phyloP scores from a whole-genome alignment of 1,140 invertebrate species.

The Cydia strobilella region DNA sequence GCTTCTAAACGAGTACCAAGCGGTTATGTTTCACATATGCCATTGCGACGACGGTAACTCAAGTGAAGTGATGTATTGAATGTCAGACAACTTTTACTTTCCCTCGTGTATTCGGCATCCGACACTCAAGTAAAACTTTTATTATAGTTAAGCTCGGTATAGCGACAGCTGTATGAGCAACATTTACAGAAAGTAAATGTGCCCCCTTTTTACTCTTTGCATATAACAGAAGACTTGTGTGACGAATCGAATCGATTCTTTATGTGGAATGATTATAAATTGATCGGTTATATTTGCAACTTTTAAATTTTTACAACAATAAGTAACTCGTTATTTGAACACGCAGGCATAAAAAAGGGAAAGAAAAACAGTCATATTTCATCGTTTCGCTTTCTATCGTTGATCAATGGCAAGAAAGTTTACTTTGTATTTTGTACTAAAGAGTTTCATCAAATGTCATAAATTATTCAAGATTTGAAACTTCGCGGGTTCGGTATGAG shows the following conservation, averaged over 20 bases:
- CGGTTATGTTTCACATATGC: not conserved
- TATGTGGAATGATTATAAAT: not conserved
- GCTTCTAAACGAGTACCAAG: not conserved
- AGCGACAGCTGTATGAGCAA: not conserved
- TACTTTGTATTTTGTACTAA: slow-evolving; percentile 24
- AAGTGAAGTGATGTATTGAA: slow-evolving; percentile 9
- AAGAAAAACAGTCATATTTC: slow-evolving; percentile 20
- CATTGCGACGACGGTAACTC: not conserved
- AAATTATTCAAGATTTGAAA: slow-evolving; percentile 26
- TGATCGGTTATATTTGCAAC: no score
- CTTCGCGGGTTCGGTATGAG: not conserved
- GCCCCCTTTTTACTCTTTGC: not conserved
- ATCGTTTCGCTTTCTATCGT: slow-evolving; percentile 7
- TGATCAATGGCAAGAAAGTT: slow-evolving; percentile 20
- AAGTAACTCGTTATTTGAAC: not conserved
- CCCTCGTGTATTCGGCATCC: slow-evolving; percentile 2
- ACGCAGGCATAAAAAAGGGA: not conserved
- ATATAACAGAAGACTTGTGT: not conserved
- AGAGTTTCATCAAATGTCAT: slow-evolving; percentile 18
- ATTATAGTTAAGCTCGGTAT: slow-evolving; percentile 21
- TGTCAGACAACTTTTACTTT: slow-evolving; percentile 16
- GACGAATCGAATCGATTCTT: not conserved
- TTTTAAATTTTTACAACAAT: not conserved
- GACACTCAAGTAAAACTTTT: slow-evolving; percentile 19
- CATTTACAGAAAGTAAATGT: slow-evolving; percentile 7